Percentiles rank a stretch among this genome's conserved stretches.
Evolutionary conservation across 2,888 invertebrate species (phyloP).

Genomic region (Gortyna flavago): DNA sequence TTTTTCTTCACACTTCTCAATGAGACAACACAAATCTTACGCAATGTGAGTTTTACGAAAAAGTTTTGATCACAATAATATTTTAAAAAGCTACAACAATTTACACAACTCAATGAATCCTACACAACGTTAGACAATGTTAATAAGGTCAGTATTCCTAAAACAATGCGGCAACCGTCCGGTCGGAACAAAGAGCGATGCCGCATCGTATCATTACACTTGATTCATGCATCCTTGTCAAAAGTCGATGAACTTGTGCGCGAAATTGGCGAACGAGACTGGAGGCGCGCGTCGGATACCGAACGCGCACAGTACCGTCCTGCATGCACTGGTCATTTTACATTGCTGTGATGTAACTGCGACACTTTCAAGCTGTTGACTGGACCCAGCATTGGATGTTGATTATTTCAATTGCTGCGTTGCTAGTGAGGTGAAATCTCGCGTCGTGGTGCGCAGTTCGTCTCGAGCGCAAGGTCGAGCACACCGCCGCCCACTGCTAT

Average conservation of each 20-base stretch:
- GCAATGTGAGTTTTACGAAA: background rate
- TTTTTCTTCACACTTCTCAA: conserved; percentile 7
- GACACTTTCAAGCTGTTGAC: conserved; percentile 3
- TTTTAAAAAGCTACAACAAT: conserved; percentile 8
- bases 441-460: conserved; percentile 73
- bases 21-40: background rate
- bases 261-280: conserved; percentile 87
- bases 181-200: conserved; percentile 70
- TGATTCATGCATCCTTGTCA: conserved; percentile 79
- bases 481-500: conserved; percentile 86
- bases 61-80: conserved; percentile 12
- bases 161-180: conserved; percentile 69
- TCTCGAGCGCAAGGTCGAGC: conserved; percentile 87
- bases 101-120: conserved; percentile 43
- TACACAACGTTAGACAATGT: conserved; percentile 43
- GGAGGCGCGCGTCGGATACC: conserved; percentile 79
- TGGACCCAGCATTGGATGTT: conserved; percentile 64
- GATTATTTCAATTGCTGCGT: conserved; percentile 27
- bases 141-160: conserved; percentile 59
- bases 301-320: conserved; percentile 60
- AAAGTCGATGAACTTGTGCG: conserved; percentile 88
- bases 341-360: conserved; percentile 20
- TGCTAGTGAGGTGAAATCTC: conserved; percentile 62
- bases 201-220: conserved; percentile 78
- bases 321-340: conserved; percentile 20